These are phyloP conservation scores for Heliconius charithonia DNA, from an alignment of 2,888 invertebrate species.

Conservation along the genomic window DNA sequence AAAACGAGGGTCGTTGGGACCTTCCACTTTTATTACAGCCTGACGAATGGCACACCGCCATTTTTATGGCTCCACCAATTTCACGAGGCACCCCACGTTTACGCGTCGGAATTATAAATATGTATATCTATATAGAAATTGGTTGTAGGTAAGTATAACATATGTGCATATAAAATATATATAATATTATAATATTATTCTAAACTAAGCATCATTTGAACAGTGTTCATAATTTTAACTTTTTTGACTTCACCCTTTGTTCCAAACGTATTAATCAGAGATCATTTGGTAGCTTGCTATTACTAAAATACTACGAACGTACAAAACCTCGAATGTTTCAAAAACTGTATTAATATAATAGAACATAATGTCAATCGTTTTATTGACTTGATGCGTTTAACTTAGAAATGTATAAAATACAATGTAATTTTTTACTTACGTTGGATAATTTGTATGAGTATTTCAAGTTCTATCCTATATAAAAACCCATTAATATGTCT, in stretches of 20 bases:
- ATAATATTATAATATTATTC: not conserved
- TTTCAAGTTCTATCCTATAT: too few species aligned
- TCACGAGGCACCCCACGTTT: constrained; percentile 67
- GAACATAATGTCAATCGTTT: too few species aligned
- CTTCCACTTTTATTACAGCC: constrained; percentile 73
- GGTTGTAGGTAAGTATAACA: not conserved
- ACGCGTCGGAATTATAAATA: constrained; percentile 31
- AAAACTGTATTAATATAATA: too few species aligned
- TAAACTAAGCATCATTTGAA: not conserved
- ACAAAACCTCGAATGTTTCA: too few species aligned
- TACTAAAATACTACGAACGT: too few species aligned
- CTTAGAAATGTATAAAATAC: too few species aligned
- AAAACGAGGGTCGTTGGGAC: constrained; percentile 75
- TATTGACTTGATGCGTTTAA: too few species aligned
- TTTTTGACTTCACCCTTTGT: not conserved
- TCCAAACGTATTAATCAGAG: too few species aligned
- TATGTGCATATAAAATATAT: not conserved
- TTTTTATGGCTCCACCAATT: constrained; percentile 76
- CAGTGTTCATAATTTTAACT: not conserved
- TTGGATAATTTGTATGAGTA: too few species aligned
- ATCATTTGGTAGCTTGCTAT: too few species aligned
- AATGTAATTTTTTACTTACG: too few species aligned
- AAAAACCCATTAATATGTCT: too few species aligned
- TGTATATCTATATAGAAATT: constrained; percentile 13
- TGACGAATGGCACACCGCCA: constrained; percentile 71